Evolutionary conservation across 2,113 vertebrate species (phyloP), one percentile per base, ranked within the genome.

Genomic region (Elephas maximus): DNA sequence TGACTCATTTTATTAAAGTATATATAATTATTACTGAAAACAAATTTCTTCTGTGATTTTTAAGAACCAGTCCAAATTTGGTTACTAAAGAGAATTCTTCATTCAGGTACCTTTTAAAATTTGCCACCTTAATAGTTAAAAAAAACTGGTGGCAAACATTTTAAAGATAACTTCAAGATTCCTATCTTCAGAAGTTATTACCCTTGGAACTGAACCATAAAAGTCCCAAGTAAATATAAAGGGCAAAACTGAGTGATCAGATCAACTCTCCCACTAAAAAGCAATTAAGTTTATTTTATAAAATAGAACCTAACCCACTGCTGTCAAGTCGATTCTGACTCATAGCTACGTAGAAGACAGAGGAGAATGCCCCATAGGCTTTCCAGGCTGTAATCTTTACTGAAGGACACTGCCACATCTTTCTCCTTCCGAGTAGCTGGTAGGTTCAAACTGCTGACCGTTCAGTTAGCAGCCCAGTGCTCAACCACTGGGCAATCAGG

Each of bases 161-260:
- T 94, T 80, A 95, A 97, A 92, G 20, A 94, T 45, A 93, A 94
- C 48, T 90, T 95, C n/a, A 90, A 90, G 37, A 90, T 92, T 71
- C 48, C 86, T 79, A 88, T 51, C 44, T 82, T 71, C 69, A 78
- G 60, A 97, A 81, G 81, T 73, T 62, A 93, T 0, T 91, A 73
- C 51, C 83, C 7, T 73, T 9, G 62, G 45, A 98, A 81, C 3
- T 79, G 3, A 9, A 37, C 71, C 62, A 33, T 33, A n/a, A 83
- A 51, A 95, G 60, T 91, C 65, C 3, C 87, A 96, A 91, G 30
- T 83, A 73, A 2, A 77, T 18, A 77, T 45, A 88, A 84, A 23
- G 41, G 90, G 9, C 88, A 63, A 96, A 45, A 26, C 26, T 85
- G 91, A 96, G 26, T 0, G 0, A 8, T 73, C 1, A 65, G n/a